These are phyloP conservation scores for Ernsta delagoae DNA, from an alignment of 2,888 invertebrate genomes.

Conservation along the genomic window DNA sequence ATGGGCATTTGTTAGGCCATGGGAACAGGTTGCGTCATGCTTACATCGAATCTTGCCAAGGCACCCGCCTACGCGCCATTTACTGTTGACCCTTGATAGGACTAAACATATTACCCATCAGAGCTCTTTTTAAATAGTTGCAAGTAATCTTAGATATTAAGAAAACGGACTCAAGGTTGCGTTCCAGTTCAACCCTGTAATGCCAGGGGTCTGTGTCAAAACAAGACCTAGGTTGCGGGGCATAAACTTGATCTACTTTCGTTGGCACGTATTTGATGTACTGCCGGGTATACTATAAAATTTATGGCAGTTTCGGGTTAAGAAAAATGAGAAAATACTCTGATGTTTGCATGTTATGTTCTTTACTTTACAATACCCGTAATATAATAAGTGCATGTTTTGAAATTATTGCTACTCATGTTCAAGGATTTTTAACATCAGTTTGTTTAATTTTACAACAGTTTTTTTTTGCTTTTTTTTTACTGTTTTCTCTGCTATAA, in stretches of 20 bases:
- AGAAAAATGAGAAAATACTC: background rate
- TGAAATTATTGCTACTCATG: too few species aligned
- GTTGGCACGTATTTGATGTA: constrained; percentile 35
- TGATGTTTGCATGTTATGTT: too few species aligned
- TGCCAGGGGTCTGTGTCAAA: constrained; percentile 45
- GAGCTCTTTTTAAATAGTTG: constrained; percentile 37
- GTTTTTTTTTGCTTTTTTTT: too few species aligned
- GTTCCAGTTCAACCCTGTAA: constrained; percentile 43
- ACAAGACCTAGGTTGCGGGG: constrained; percentile 41
- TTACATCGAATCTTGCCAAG: constrained; percentile 41
- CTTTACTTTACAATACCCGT: too few species aligned
- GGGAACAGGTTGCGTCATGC: constrained; percentile 35
- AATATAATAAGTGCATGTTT: too few species aligned
- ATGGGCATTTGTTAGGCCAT: constrained; percentile 4
- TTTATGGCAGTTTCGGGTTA: constrained; percentile 7
- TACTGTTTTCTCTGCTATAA: too few species aligned
- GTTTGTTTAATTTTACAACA: too few species aligned
- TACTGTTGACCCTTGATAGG: constrained; percentile 38
- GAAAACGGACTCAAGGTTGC: constrained; percentile 43
- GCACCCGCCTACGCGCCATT: constrained; percentile 35
- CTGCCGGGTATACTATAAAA: constrained; percentile 14
- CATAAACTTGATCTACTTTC: constrained; percentile 44
- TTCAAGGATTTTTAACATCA: too few species aligned
- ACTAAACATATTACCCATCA: background rate
- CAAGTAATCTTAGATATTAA: constrained; percentile 39